Percentiles rank a stretch among this genome's conserved stretches.
These are phyloP conservation scores for Smithornis capensis DNA, from an alignment of 2,113 vertebrate species.

Conservation along the genomic window DNA sequence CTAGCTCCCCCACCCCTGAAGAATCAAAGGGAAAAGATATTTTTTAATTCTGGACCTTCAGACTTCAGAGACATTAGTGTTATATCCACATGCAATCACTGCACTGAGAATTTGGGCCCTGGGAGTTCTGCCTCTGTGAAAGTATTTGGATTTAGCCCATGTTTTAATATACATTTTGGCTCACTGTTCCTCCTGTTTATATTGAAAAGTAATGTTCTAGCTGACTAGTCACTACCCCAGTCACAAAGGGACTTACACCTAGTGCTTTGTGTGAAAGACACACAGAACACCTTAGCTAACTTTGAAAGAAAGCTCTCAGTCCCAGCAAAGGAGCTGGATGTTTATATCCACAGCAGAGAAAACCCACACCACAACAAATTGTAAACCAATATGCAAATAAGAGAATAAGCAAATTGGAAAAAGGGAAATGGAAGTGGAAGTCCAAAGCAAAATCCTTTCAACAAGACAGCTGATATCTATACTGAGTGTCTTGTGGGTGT, in stretches of 20 bases:
- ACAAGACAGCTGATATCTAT: not conserved
- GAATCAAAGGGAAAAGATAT: not conserved
- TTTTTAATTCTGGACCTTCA: not conserved
- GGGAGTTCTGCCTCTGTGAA: not conserved
- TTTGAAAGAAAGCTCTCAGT: not conserved
- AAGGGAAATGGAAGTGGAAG: not conserved
- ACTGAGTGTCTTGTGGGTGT: not conserved
- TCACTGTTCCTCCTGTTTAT: not conserved
- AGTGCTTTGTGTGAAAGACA: not conserved
- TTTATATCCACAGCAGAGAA: not conserved
- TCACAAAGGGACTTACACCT: not conserved
- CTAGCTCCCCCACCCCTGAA: not conserved
- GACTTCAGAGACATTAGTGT: not conserved
- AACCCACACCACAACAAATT: not conserved
- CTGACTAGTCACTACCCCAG: not conserved
- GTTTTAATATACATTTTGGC: not conserved
- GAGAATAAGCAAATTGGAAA: not conserved
- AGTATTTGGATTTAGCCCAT: not conserved
- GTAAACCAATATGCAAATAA: not conserved
- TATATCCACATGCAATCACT: not conserved
- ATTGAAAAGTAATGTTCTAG: not conserved
- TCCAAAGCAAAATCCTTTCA: conserved; percentile 15
- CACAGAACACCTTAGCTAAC: not conserved
- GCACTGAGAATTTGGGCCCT: not conserved
- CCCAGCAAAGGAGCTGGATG: not conserved